Evolutionary conservation across 2,888 invertebrate genomes (phyloP), one percentile per base, ranked within the genome.

Genomic region (Cacoxenus indagator): DNA sequence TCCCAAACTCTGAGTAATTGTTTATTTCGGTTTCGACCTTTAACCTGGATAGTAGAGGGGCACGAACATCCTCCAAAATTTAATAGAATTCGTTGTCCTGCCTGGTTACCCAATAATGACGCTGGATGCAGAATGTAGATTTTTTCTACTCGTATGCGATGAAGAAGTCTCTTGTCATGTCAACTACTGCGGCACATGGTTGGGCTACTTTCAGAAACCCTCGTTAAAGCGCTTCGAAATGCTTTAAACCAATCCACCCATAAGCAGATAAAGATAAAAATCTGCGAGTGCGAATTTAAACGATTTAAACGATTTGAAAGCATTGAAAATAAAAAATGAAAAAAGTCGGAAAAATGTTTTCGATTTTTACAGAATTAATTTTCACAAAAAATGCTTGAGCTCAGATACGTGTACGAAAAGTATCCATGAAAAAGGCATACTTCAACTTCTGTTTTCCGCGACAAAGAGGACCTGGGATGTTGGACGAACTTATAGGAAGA

Each of bases 391-490:
- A 27, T 43, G 24, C 14, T 24, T 62, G 6, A 37, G 2, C 4
- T 17, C 48, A 64, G 26, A 26, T 6, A 64, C 26, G 22, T 14
- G 24, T 24, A 62, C 2, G 29, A 8, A 59, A 59, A 59, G 29
- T 17, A 59, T 59, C n/a, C 59, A 1, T 43, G 55, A 70, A 67
- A 29, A 45, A 26, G 29, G 43, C 43, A 67, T 54, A 67, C 55
- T 69, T 67, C 69, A 69, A 66, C 29, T 29, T 17, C 68, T 69
- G 71, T 69, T 70, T 64, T 64, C 4, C 29, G 22, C 19, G n/a
- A 27, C 22, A 55, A 66, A 37, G n/a, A n/a, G n/a, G n/a, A n/a
- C n/a, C n/a, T n/a, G n/a, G 5, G 4, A 55, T 19, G 51, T 22
- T 19, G 22, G 8, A 22, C 22, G 22, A 37, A 11, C 37, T 11